These are phyloP conservation scores for Spinus olivaceus DNA, from an alignment of 2,797 vertebrate species.

Conservation along the genomic window DNA sequence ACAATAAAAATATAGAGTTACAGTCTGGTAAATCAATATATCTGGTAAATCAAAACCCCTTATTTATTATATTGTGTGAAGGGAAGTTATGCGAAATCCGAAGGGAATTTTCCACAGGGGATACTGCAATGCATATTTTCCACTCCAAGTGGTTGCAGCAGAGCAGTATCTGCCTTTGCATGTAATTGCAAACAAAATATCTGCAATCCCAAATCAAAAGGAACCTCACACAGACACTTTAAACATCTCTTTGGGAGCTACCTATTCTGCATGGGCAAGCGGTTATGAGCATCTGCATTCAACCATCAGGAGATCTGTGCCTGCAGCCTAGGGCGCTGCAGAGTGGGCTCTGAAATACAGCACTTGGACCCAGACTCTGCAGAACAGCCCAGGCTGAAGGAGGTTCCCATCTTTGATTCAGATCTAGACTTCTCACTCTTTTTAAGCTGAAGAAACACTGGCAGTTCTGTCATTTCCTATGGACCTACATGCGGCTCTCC, in stretches of 20 bases:
- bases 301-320: neutral
- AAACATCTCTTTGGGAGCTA: neutral
- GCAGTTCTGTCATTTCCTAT: neutral
- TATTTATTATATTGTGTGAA: neutral
- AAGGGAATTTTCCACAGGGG: neutral
- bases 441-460: neutral
- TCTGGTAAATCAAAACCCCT: neutral
- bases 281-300: neutral
- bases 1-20: neutral
- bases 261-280: fast-evolving
- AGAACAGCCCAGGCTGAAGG: neutral
- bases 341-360: neutral
- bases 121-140: neutral
- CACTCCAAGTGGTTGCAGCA: neutral
- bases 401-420: neutral
- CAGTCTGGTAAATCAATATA: neutral
- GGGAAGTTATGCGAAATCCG: neutral
- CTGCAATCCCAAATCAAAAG: neutral
- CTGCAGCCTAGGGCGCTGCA: neutral
- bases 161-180: neutral
- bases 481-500: neutral
- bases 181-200: neutral
- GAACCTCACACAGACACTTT: neutral
- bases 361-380: neutral
- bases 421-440: neutral